Base-by-base conservation (phyloP, 37 sponge, comb jelly and placozoan genomes). In the Halichondria panicea region DNA sequence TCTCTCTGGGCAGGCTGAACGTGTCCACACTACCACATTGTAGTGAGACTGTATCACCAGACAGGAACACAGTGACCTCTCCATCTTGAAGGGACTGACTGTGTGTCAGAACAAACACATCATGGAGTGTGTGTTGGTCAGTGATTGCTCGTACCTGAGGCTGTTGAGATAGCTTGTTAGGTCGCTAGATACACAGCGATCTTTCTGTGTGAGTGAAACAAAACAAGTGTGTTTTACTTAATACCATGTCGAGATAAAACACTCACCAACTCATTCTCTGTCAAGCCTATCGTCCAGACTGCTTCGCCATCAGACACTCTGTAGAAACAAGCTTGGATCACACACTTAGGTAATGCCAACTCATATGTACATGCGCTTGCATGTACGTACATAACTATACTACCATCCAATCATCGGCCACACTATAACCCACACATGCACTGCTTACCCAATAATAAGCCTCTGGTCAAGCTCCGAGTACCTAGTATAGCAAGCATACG, bases 301-400 rank as follows among this genome's bases (percentile, higher is more conserved):
- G 44, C 42, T n/a, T 52, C 13, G 19, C 81, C 81, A 72, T 81
- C 73, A 38, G 64, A 71, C 21, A 41, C 55, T 5, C 81, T 81
- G 35, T n/a, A 22, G 30, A 65, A 4, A 64, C 44, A 46, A 28
- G 36, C 33, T 8, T 7, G 2, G 18, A 34, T 40, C 7, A 3
- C 22, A 57, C 24, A 52, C n/a, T 6, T 40, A 38, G 22, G 67
- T 38, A 30, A 63, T 22, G 12, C 7, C 7, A 59, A n/a, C 8
- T 59, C 28, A 18, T 59, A 8, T 59, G n/a, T 27, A 33, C n/a
- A n/a, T n/a, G n/a, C n/a, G n/a, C n/a, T n/a, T n/a, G n/a, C n/a
- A n/a, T n/a, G n/a, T n/a, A n/a, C n/a, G n/a, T n/a, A n/a, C n/a
- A n/a, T 68, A 1, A 21, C 24, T 41, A 44, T n/a, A 42, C 25